phyloP scores from a whole-genome alignment of 2,888 invertebrate species.

The Quadroppia sp. region DNA sequence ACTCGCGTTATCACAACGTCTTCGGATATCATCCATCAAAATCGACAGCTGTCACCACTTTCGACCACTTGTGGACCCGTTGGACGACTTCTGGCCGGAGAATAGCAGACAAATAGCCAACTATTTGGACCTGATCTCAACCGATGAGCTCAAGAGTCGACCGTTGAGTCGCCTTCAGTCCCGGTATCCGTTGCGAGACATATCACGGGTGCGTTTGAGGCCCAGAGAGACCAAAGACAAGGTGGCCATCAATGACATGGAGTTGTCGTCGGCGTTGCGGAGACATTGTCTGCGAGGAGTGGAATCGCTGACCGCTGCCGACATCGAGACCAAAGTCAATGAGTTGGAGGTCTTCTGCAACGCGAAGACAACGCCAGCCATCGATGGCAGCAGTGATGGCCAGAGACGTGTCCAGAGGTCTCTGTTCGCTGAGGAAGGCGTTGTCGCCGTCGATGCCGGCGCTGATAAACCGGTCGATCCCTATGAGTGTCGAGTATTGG shows the following conservation, averaged over 20 bases:
- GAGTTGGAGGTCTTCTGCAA: not conserved
- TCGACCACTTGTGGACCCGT: not conserved
- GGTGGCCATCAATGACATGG: not conserved
- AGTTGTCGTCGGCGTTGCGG: not conserved
- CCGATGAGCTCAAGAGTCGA: not conserved
- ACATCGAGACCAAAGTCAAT: not conserved
- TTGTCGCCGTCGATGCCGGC: not conserved
- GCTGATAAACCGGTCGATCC: not conserved
- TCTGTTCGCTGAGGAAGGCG: not conserved
- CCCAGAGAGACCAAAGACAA: not conserved
- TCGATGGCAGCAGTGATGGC: not conserved
- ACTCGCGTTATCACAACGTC: not conserved
- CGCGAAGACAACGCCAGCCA: not conserved
- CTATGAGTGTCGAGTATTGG: not conserved
- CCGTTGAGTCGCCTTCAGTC: conserved; percentile 2
- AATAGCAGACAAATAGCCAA: not conserved
- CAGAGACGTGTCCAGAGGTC: not conserved
- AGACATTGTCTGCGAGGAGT: not conserved
- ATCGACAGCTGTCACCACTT: not conserved
- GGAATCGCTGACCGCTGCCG: not conserved
- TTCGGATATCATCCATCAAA: not conserved
- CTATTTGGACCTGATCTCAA: conserved; percentile 5
- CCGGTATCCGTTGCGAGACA: not conserved
- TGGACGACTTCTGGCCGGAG: not conserved
- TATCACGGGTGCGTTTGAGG: not conserved